Evolutionary conservation across 2,113 vertebrate genomes (phyloP).

Genomic region (Pteropus alecto): DNA sequence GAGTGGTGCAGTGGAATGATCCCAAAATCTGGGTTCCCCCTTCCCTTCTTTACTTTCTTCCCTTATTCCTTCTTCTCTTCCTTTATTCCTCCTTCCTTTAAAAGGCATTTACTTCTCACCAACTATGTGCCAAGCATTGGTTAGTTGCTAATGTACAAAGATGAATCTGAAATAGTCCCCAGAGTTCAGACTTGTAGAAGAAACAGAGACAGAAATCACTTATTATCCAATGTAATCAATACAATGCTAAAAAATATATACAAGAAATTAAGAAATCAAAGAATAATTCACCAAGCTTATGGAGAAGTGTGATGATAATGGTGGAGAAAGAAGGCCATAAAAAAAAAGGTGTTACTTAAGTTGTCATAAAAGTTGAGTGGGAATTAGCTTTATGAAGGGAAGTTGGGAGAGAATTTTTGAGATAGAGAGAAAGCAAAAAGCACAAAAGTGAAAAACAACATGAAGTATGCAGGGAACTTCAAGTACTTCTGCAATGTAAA

Average conservation of each 20-base stretch:
- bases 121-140: not conserved
- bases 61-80: not conserved
- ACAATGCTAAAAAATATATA: not conserved
- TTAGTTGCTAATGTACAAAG: not conserved
- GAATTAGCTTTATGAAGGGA: not conserved
- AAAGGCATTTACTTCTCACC: not conserved
- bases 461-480: not conserved
- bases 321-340: not conserved
- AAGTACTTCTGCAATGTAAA: not conserved
- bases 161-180: not conserved
- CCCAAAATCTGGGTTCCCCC: not conserved
- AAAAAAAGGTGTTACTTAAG: not conserved
- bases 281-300: not conserved
- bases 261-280: not conserved
- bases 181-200: not conserved
- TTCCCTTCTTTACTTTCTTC: not conserved
- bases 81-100: not conserved
- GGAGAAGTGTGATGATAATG: not conserved
- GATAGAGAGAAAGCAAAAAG: not conserved
- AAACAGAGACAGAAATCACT: not conserved
- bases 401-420: not conserved
- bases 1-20: not conserved
- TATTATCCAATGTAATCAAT: not conserved
- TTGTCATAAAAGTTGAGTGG: not conserved
- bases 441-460: not conserved